Evolutionary conservation across 1,140 invertebrate species (phyloP), one percentile per base, ranked within the genome.

Genomic region (Heliconius nattereri): DNA sequence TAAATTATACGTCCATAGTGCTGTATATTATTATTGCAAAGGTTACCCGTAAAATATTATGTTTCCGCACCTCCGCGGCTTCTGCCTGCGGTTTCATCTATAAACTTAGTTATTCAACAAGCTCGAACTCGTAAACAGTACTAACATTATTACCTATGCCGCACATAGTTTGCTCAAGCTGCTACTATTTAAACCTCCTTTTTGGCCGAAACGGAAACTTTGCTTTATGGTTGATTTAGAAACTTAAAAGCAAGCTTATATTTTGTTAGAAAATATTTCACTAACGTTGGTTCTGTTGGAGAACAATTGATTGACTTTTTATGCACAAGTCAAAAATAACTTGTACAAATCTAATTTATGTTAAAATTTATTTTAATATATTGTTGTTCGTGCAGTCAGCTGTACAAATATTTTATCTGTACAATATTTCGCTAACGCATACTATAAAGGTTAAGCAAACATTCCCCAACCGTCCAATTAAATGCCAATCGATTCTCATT

Each of bases 71-170:
- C 82, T 79, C 71, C 76, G 78, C 75, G 75, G 79, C 75, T 83
- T 84, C 77, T 37, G 76, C 71, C 78, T 85, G 83, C 80, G 83
- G 83, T 87, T 85, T 84, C 81, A 85, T 86, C 81, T 81, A 81
- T 80, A 77, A 86, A 86, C 81, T 87, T 82, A 83, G 82, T 87
- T 86, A 76, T 75, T 75, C 78, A 83, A 84, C 83, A 81, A 89
- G 74, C 82, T 83, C 66, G 81, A 86, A 85, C 84, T 85, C 83
- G 83, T 86, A 85, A 86, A 86, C 84, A 85, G 79, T 84, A 82
- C 84, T 85, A 85, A 85, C 84, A 84, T 85, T 86, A 87, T 87
- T 89, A 85, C 83, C 85, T 86, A 84, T 84, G 82, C 84, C 83
- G 84, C 80, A 84, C 85, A 87, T 89, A 86, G 86, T 88, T 87